Conservation (phyloP, 2,113 vertebrate genomes). For the Anthoscopus minutus region DNA sequence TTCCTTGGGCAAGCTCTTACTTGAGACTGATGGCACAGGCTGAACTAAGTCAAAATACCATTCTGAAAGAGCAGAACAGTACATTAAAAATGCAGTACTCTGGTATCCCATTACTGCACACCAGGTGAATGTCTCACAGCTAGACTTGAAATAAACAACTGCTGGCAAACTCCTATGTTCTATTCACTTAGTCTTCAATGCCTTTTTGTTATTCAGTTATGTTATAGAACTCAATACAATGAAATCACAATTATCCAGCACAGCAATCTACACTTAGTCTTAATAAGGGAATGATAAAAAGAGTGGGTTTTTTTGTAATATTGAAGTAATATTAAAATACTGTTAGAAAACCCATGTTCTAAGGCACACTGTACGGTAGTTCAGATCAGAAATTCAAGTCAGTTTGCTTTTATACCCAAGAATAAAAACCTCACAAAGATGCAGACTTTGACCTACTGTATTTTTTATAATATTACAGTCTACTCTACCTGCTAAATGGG, state of each 20-base stretch:
- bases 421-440: not conserved
- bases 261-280: not conserved
- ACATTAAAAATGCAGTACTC: constrained; percentile 41
- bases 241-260: not conserved
- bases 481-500: not conserved
- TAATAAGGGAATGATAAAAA: not conserved
- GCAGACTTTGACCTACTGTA: not conserved
- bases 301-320: not conserved
- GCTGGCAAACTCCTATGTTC: not conserved
- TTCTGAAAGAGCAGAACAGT: not conserved
- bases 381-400: not conserved
- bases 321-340: not conserved
- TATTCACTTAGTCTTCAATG: not conserved
- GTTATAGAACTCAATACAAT: not conserved
- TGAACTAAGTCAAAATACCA: not conserved
- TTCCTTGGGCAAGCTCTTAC: not conserved
- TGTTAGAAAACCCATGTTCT: not conserved
- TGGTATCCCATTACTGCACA: constrained; percentile 42
- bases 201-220: not conserved
- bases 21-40: not conserved
- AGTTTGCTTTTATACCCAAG: not conserved
- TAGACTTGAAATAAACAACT: not conserved
- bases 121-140: not conserved
- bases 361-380: not conserved
- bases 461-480: not conserved